Percentiles rank a stretch among this genome's conserved stretches.
These are phyloP conservation scores for Diglossa brunneiventris DNA, from an alignment of 2,113 vertebrate genomes.

Conservation along the genomic window DNA sequence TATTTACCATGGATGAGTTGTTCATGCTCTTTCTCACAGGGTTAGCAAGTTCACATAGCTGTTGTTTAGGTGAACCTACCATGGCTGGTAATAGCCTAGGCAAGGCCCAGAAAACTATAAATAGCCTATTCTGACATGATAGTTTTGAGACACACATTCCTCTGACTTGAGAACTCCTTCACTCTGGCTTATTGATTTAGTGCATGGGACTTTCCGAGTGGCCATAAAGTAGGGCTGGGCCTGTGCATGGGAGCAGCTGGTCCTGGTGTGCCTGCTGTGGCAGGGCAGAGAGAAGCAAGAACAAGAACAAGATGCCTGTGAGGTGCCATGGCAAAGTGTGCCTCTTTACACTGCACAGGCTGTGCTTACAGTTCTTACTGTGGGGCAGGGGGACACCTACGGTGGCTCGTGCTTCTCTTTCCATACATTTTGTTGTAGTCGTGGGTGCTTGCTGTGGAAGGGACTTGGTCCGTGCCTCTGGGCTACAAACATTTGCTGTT, in stretches of 20 bases:
- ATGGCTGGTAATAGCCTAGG: not conserved
- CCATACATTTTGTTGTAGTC: not conserved
- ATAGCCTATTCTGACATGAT: not conserved
- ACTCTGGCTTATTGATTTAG: not conserved
- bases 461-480: not conserved
- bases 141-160: not conserved
- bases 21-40: not conserved
- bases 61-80: not conserved
- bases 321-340: not conserved
- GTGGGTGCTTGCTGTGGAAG: not conserved
- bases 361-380: not conserved
- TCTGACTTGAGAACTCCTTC: not conserved
- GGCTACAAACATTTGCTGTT: not conserved
- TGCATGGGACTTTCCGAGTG: not conserved
- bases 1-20: not conserved
- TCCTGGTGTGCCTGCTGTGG: not conserved
- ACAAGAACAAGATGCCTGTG: not conserved
- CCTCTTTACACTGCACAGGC: not conserved
- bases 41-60: not conserved
- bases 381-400: not conserved
- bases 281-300: not conserved
- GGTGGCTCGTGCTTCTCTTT: not conserved
- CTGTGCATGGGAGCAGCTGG: not conserved
- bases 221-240: not conserved
- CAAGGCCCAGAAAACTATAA: not conserved